Percentiles rank a stretch among this genome's conserved stretches.
These are phyloP conservation scores for Rhagoletis pomonella DNA, from an alignment of 1,140 invertebrate species.

Conservation along the genomic window DNA sequence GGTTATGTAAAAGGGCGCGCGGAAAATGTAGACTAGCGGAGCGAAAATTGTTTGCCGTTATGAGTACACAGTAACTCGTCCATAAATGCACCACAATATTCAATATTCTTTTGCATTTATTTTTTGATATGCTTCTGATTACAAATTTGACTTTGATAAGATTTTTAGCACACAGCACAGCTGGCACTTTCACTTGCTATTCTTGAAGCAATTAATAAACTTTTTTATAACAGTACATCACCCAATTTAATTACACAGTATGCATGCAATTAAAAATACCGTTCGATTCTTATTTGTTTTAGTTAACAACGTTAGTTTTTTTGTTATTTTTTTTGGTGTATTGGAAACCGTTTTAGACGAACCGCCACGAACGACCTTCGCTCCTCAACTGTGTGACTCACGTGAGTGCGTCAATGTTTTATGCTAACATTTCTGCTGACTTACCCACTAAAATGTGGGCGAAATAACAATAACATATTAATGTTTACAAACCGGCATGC, in stretches of 20 bases:
- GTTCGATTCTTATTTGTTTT: too few relatives aligned
- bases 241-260: too few relatives aligned
- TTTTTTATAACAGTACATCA: too few relatives aligned
- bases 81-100: neutral
- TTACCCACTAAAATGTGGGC: neutral
- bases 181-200: too few relatives aligned
- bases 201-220: too few relatives aligned
- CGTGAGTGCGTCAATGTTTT: neutral
- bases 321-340: too few relatives aligned
- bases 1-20: slow-evolving; percentile 21
- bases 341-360: neutral
- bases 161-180: too few relatives aligned
- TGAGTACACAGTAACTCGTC: neutral
- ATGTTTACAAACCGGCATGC: neutral
- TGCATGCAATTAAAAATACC: too few relatives aligned
- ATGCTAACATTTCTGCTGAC: slow-evolving; percentile 2
- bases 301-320: too few relatives aligned
- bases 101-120: neutral
- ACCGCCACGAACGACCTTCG: slow-evolving; percentile 43
- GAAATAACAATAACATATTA: slow-evolving; percentile 25
- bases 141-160: neutral
- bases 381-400: slow-evolving; percentile 49
- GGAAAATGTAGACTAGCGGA: neutral
- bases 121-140: neutral
- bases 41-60: neutral